A percentile compares a stretch with the other conserved stretches of the same genome.
These are phyloP conservation scores for Gari tellinella DNA, from an alignment of 2,888 invertebrate genomes.

Conservation along the genomic window DNA sequence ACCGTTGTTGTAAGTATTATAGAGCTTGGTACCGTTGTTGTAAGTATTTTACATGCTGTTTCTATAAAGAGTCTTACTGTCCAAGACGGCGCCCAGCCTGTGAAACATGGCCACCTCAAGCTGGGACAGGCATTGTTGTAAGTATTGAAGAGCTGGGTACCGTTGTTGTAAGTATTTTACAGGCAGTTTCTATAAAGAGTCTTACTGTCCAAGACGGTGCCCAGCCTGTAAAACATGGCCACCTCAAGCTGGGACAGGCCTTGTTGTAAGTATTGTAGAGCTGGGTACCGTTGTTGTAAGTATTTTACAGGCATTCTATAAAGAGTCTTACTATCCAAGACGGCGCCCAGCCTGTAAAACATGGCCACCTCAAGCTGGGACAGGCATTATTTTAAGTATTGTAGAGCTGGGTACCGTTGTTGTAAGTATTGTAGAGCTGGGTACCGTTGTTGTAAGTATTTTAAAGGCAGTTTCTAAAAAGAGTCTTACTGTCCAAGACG, in stretches of 20 bases:
- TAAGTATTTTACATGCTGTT: slow-evolving; percentile 85
- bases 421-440: no score
- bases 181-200: slow-evolving; percentile 87
- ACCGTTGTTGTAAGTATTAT: no score
- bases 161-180: no score
- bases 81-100: slow-evolving; percentile 85
- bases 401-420: no score
- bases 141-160: no score
- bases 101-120: slow-evolving; percentile 85
- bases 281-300: no score
- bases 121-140: slow-evolving; percentile 88
- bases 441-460: no score
- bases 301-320: slow-evolving; percentile 85
- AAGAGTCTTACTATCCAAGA: slow-evolving; percentile 86
- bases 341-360: slow-evolving; percentile 85
- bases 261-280: slow-evolving; percentile 89
- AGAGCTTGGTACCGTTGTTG: no score
- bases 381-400: slow-evolving; percentile 89
- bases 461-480: slow-evolving; percentile 86
- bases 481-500: slow-evolving; percentile 86
- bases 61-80: slow-evolving; percentile 86
- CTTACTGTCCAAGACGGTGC: slow-evolving; percentile 85
- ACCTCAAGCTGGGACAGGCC: slow-evolving; percentile 86
- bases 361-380: slow-evolving; percentile 85
- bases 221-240: slow-evolving; percentile 85